phyloP scores from a whole-genome alignment of 2,797 vertebrate species.

The Emydoidea blandingii region DNA sequence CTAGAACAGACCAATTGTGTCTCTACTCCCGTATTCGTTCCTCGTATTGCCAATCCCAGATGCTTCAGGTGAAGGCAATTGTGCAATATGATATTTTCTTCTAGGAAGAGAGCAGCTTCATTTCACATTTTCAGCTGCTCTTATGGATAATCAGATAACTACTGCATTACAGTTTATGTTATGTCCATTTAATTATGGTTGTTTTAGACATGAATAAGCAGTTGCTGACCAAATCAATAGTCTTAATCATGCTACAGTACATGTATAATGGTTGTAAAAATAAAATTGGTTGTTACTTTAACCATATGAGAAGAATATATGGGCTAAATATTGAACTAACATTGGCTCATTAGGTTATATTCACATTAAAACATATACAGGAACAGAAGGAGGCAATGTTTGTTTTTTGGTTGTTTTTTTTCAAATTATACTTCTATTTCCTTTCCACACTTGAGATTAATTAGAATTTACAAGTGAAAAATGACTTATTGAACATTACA shows the following conservation, averaged over 20 bases:
- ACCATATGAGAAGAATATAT: slow-evolving; percentile 34
- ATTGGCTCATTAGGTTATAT: slow-evolving; percentile 58
- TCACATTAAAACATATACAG: slow-evolving; percentile 56
- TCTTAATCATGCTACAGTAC: slow-evolving; percentile 41
- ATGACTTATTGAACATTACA: slow-evolving; percentile 40
- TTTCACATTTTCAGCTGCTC: slow-evolving; percentile 24
- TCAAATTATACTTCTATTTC: slow-evolving; percentile 55
- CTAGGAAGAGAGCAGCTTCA: slow-evolving; percentile 16
- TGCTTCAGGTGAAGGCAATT: slow-evolving; percentile 23
- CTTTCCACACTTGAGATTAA: slow-evolving; percentile 69
- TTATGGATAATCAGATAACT: slow-evolving; percentile 61
- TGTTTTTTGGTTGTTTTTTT: background rate
- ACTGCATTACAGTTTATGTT: slow-evolving; percentile 63
- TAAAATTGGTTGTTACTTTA: slow-evolving; percentile 54
- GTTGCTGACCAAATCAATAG: slow-evolving; percentile 72
- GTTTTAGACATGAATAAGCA: slow-evolving; percentile 58
- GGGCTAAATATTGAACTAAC: slow-evolving; percentile 48
- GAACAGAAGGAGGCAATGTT: slow-evolving; percentile 52
- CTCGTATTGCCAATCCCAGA: slow-evolving; percentile 9
- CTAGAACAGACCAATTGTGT: slow-evolving; percentile 21
- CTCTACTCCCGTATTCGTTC: slow-evolving; percentile 1
- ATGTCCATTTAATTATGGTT: slow-evolving; percentile 46
- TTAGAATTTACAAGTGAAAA: slow-evolving; percentile 71
- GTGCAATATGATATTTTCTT: slow-evolving; percentile 4
- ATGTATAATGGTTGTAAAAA: slow-evolving; percentile 53